Evolutionary conservation across 1,140 invertebrate species (phyloP).

Genomic region (Cotesia glomerata): DNA sequence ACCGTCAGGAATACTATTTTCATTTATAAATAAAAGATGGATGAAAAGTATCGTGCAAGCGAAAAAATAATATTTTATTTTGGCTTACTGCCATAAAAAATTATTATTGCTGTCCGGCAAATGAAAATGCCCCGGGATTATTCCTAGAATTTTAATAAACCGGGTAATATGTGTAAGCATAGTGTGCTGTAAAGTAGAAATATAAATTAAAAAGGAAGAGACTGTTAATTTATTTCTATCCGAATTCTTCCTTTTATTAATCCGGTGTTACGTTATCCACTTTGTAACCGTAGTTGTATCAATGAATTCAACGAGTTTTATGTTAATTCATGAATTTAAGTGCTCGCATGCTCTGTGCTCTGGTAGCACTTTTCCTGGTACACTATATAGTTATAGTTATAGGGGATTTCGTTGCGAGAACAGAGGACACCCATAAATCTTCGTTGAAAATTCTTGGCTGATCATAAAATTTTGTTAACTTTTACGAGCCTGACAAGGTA

Average conservation of each 20-base stretch:
- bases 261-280: no score
- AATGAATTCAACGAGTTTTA: no score
- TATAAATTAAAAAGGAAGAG: no score
- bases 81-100: not conserved
- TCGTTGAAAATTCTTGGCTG: slow-evolving; percentile 20
- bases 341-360: no score
- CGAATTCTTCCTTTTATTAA: no score
- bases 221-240: no score
- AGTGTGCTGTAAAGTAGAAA: no score
- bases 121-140: not conserved
- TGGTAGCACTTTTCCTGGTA: no score
- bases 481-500: slow-evolving; percentile 25
- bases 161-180: no score
- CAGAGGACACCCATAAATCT: slow-evolving; percentile 16
- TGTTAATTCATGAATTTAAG: no score
- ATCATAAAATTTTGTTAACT: slow-evolving; percentile 38
- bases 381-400: no score
- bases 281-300: no score
- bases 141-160: not conserved
- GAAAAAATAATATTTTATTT: slow-evolving; percentile 9
- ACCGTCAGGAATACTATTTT: slow-evolving; percentile 20
- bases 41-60: slow-evolving; percentile 24
- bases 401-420: not conserved
- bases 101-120: slow-evolving; percentile 1
- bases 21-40: slow-evolving; percentile 20